phyloP scores from a whole-genome alignment of 2,888 invertebrate genomes.

The Watsonalla binaria region DNA sequence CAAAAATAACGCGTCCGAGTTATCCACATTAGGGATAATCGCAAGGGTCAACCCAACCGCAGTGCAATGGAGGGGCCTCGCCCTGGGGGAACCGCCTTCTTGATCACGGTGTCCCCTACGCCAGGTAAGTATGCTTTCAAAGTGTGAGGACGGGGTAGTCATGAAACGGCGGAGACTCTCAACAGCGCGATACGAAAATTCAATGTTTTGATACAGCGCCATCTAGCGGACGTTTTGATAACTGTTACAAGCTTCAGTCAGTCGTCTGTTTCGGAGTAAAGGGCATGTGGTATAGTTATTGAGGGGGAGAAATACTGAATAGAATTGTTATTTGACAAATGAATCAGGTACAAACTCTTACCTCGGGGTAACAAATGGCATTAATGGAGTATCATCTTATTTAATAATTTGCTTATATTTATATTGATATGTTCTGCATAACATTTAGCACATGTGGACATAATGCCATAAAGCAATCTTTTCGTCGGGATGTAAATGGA shows the following conservation, averaged over 20 bases:
- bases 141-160: neutral
- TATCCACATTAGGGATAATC: slow-evolving; percentile 4
- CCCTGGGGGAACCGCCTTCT: slow-evolving; percentile 3
- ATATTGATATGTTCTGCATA: no score
- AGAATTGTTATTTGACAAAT: no score
- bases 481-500: no score
- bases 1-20: slow-evolving; percentile 4
- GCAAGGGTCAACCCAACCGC: slow-evolving; percentile 2
- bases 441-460: no score
- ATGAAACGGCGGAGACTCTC: neutral
- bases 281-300: no score
- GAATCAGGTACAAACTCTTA: no score
- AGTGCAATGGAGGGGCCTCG: slow-evolving; percentile 3
- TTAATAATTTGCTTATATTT: no score
- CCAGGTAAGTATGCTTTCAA: slow-evolving; percentile 1
- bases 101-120: slow-evolving; percentile 4
- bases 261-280: no score
- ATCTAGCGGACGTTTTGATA: neutral
- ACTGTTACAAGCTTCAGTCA: neutral
- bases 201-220: neutral
- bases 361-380: no score
- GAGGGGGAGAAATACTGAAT: no score
- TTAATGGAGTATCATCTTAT: no score
- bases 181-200: neutral
- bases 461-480: no score